A percentile compares a stretch with the other conserved stretches of the same genome.
phyloP scores from a whole-genome alignment of 2,113 vertebrate species.

The Regulus satrapa region DNA sequence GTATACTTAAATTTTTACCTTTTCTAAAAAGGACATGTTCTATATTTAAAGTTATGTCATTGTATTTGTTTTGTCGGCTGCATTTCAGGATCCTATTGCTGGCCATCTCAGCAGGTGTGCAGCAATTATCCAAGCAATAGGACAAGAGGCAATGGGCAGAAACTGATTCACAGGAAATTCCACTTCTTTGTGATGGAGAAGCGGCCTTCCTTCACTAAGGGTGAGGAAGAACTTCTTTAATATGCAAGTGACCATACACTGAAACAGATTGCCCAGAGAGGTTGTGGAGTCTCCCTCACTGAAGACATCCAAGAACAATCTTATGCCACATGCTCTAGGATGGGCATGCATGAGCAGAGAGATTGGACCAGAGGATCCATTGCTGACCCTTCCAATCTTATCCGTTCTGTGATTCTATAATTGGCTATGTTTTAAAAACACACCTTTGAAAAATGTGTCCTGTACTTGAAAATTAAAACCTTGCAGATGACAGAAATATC shows the following conservation, averaged over 20 bases:
- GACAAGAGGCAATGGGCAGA: not conserved
- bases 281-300: not conserved
- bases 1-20: not conserved
- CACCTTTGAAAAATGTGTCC: not conserved
- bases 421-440: not conserved
- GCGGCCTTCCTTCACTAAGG: not conserved
- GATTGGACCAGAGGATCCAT: not conserved
- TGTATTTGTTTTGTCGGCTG: not conserved
- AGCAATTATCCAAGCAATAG: not conserved
- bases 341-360: not conserved
- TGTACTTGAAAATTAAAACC: not conserved
- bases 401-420: not conserved
- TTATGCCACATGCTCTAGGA: not conserved
- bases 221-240: not conserved
- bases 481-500: not conserved
- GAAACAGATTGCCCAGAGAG: not conserved
- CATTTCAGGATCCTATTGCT: not conserved
- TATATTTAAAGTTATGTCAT: not conserved
- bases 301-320: not conserved
- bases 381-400: not conserved
- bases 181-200: not conserved
- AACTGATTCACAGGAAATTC: not conserved
- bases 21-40: not conserved
- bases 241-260: not conserved
- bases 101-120: not conserved